A percentile compares a stretch with the other conserved stretches of the same genome.
phyloP scores from a whole-genome alignment of 2,888 invertebrate genomes.

The Cylloceria caligata region DNA sequence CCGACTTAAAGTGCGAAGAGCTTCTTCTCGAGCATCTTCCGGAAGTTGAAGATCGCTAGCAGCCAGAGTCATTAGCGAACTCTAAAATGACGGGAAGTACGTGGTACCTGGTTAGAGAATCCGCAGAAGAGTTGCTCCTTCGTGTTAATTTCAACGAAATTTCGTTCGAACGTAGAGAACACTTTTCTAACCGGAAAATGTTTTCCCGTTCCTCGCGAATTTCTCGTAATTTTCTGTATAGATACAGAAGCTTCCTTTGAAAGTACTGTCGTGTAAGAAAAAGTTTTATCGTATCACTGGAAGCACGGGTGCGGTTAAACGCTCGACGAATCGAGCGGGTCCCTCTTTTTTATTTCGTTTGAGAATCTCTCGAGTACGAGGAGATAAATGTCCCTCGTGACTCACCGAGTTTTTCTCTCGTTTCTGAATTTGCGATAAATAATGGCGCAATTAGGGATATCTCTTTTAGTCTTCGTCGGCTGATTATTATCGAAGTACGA shows the following conservation, averaged over 20 bases:
- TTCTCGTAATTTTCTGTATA: background rate
- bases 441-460: conserved; percentile 59
- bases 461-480: conserved; percentile 45
- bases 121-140: conserved; percentile 4
- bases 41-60: conserved; percentile 39
- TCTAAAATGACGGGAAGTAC: conserved; percentile 15
- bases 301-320: background rate
- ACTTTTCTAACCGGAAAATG: background rate
- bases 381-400: conserved; percentile 61
- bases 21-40: conserved; percentile 40
- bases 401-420: conserved; percentile 59
- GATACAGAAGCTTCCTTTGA: conserved; percentile 15
- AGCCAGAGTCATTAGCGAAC: conserved; percentile 45
- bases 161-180: conserved; percentile 1
- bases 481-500: conserved; percentile 58
- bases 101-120: background rate
- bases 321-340: conserved; percentile 22
- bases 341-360: conserved; percentile 37
- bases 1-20: conserved; percentile 34
- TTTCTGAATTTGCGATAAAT: conserved; percentile 59
- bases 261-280: conserved; percentile 12
- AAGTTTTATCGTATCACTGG: conserved; percentile 52
- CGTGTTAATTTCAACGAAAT: background rate
- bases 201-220: background rate
- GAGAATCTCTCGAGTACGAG: conserved; percentile 34